These are phyloP conservation scores for Himalopsyche japonica DNA, from an alignment of 2,888 invertebrate genomes.

Conservation along the genomic window DNA sequence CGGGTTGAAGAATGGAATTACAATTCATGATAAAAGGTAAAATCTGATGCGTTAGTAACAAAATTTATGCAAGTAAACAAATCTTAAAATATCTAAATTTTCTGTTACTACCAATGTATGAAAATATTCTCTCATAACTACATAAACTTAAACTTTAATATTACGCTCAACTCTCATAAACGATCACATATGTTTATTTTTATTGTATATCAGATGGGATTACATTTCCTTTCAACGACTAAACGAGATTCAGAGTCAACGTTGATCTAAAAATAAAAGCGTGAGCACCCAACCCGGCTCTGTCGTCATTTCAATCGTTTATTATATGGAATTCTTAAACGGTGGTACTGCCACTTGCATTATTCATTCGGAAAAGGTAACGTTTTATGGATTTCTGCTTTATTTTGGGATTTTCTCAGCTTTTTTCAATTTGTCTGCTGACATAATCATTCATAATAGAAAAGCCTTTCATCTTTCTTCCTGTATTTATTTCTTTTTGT, in stretches of 20 bases:
- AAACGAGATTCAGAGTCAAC: conserved; percentile 4
- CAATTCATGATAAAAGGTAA: too few species aligned
- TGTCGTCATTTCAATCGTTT: background rate
- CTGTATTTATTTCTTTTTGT: background rate
- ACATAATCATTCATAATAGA: background rate
- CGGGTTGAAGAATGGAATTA: too few species aligned
- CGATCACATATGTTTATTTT: background rate
- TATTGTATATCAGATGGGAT: background rate
- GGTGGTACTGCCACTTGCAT: background rate
- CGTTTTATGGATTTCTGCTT: background rate
- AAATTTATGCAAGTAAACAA: too few species aligned
- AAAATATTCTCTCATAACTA: too few species aligned
- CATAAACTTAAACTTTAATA: too few species aligned
- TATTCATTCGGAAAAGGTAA: background rate
- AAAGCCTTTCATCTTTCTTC: background rate
- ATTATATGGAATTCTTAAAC: conserved; percentile 1
- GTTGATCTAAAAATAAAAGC: conserved; percentile 7
- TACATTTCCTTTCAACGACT: background rate
- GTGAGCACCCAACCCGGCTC: background rate
- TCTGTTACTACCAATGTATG: too few species aligned
- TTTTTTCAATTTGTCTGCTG: conserved; percentile 1
- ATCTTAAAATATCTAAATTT: too few species aligned
- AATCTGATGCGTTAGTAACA: too few species aligned
- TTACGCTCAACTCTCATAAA: background rate
- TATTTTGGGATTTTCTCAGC: background rate